A percentile compares a stretch with the other conserved stretches of the same genome.
These are phyloP conservation scores for Melanerpes formicivorus DNA, from an alignment of 2,113 vertebrate genomes.

Conservation along the genomic window DNA sequence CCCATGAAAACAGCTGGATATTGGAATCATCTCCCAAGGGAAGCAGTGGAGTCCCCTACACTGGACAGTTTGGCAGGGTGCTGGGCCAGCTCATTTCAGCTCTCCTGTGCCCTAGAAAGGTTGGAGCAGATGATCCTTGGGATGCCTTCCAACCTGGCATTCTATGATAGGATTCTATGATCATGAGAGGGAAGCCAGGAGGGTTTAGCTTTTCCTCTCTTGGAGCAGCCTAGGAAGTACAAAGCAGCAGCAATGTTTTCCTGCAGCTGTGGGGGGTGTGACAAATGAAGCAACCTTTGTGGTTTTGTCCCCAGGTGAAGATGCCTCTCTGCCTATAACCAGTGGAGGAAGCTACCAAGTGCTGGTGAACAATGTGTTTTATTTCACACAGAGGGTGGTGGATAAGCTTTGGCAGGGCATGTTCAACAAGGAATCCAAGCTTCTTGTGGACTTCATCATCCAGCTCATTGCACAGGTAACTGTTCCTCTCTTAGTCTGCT, in stretches of 20 bases:
- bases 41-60: too few species aligned
- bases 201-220: not conserved
- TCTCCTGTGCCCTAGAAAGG: too few species aligned
- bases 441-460: conserved; percentile 97
- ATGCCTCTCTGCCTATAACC: conserved; percentile 93
- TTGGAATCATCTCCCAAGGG: too few species aligned
- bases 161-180: not conserved
- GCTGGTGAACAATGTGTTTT: conserved; percentile 98
- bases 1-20: too few species aligned
- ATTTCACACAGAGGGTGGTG: conserved; percentile 96
- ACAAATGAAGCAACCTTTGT: not conserved
- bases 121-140: too few species aligned
- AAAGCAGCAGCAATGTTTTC: not conserved
- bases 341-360: conserved; percentile 95
- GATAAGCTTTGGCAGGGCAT: conserved; percentile 99
- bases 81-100: too few species aligned
- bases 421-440: conserved; percentile 99
- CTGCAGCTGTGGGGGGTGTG: not conserved
- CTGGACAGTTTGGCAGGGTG: too few species aligned
- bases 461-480: conserved; percentile 97
- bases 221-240: not conserved
- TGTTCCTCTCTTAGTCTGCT: not conserved
- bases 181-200: not conserved
- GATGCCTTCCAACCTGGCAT: too few species aligned
- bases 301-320: conserved; percentile 84